These are phyloP conservation scores for Neostethus bicornis DNA, from an alignment of 2,797 vertebrate genomes.

Conservation along the genomic window DNA sequence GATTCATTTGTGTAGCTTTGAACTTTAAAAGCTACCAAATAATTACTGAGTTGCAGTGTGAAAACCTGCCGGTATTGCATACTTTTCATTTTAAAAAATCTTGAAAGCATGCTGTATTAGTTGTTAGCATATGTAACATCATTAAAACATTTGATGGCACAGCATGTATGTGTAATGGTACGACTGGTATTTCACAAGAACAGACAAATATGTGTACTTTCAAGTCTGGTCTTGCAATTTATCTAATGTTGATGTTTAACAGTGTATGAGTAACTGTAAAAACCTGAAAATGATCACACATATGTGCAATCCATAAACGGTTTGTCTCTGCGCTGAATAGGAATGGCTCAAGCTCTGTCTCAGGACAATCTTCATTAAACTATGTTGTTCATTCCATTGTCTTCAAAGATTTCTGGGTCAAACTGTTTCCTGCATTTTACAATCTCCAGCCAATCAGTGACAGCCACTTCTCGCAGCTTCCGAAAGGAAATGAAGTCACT, in stretches of 20 bases:
- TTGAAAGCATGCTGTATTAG: background rate
- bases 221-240: background rate
- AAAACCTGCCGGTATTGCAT: background rate
- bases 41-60: conserved; percentile 6
- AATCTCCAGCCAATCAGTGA: too few relatives aligned
- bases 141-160: background rate
- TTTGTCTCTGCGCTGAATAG: too few relatives aligned
- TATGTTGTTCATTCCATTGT: too few relatives aligned
- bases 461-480: too few relatives aligned
- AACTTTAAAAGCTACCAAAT: conserved; percentile 15
- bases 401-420: too few relatives aligned
- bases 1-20: background rate
- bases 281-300: background rate
- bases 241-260: too few relatives aligned
- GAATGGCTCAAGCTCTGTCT: too few relatives aligned
- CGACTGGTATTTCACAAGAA: background rate
- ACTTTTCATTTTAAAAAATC: background rate
- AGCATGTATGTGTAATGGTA: background rate
- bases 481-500: too few relatives aligned
- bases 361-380: too few relatives aligned
- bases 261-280: background rate
- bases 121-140: background rate
- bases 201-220: background rate
- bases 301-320: too few relatives aligned
- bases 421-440: too few relatives aligned